Conservation (phyloP, 2,888 invertebrate genomes). For the Nyleta sp. region DNA sequence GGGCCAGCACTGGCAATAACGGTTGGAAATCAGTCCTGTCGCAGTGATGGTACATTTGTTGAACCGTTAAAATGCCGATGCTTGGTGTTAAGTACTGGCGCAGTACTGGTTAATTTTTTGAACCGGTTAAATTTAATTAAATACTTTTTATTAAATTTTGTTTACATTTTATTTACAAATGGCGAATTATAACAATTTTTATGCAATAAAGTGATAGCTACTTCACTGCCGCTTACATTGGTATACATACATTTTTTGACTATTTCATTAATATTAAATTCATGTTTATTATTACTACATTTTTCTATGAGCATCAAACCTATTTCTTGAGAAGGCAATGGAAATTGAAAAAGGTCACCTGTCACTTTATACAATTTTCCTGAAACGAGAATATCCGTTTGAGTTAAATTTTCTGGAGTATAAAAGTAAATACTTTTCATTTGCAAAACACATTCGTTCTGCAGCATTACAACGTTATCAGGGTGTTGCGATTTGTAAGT, state of each 20-base stretch:
- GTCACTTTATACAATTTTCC: background rate
- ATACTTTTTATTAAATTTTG: too few species aligned
- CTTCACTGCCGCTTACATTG: background rate
- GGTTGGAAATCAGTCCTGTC: too few species aligned
- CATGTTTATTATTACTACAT: constrained; percentile 10
- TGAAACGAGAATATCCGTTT: background rate
- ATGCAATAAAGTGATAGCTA: constrained; percentile 17
- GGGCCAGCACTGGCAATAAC: too few species aligned
- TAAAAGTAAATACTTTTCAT: constrained; percentile 6
- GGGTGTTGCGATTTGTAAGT: background rate
- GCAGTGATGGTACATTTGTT: too few species aligned
- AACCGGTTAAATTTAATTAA: too few species aligned
- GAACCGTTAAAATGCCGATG: too few species aligned
- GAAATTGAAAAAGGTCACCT: background rate
- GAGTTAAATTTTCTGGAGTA: background rate
- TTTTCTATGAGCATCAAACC: constrained; percentile 7
- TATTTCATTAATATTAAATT: background rate
- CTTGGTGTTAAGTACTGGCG: too few species aligned
- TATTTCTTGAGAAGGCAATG: constrained; percentile 14
- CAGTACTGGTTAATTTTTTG: too few species aligned
- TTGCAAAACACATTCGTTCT: background rate
- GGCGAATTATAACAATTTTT: too few species aligned
- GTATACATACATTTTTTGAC: constrained; percentile 22
- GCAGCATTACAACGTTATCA: constrained; percentile 6
- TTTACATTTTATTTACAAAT: too few species aligned